Evolutionary conservation across 2,113 vertebrate species (phyloP), one percentile per base, ranked within the genome.

Genomic region (Halichoerus grypus): DNA sequence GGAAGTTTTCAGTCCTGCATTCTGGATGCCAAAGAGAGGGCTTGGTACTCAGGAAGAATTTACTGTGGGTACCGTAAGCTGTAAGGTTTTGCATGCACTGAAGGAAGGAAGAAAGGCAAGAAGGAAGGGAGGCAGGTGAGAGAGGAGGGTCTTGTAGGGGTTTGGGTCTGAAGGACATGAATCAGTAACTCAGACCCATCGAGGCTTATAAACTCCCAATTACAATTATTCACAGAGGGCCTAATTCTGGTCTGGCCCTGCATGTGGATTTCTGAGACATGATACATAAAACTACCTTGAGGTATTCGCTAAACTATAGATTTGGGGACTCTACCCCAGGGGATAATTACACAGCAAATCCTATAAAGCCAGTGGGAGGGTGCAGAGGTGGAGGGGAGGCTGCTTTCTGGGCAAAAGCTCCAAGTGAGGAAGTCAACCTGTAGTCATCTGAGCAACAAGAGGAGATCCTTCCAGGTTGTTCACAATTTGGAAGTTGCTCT

Each of bases 331-430:
- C 21, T 74, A 49, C 26, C 5, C 42, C 31, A 4, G 16, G 87
- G 80, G 65, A 81, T 36, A 72, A 76, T 59, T 77, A 72, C 93
- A 65, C 33, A 92, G 19, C 57, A 90, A 87, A 87, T 74, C 57
- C 67, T 67, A 18, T 0, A 49, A 16, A 72, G 39, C 39, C 57
- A 39, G 19, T 77, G 22, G 10, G 63, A 53, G 7, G 14, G 18
- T 49, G 2, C 28, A 4, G 16, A 28, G 10, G 15, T 46, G 19
- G 51, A 36, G 26, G 10, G 39, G 12, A n/a, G 33, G 3, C 7
- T 84, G 22, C 9, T 49, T 74, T 94, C 76, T 80, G 69, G 76
- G 61, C 74, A 80, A 19, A 1, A 67, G n/a, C 24, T 97, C 28
- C 59, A 53, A 67, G 46, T 10, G 7, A 83, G n/a, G 33, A 83